Base-by-base conservation (phyloP, 2,113 vertebrate genomes). In the Atrichornis clamosus region DNA sequence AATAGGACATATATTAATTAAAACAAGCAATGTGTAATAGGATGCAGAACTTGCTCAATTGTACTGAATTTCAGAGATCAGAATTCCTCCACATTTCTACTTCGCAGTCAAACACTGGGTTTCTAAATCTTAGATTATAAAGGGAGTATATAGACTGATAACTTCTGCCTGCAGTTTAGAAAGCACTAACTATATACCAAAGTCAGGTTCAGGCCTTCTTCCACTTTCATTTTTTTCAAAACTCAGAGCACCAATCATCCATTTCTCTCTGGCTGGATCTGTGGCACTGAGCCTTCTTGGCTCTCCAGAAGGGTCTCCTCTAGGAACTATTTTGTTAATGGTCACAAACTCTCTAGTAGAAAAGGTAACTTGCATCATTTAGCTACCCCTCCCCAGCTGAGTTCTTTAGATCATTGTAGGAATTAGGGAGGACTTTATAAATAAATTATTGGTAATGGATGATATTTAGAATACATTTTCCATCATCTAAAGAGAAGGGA, bases 1-100 rank as follows among this genome's bases (percentile, higher is more conserved):
- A 94, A 74, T 68, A 92, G 73, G 56, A 67, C 42, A 82, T 30
- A 39, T 24, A 49, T 95, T 95, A 95, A 93, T 93, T 96, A 93
- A 93, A 97, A 64, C 44, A 96, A 96, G 63, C 16, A 75, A 80
- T 15, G 58, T 75, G 52, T 90, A 92, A 76, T 41, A 46, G 10
- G 59, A 94, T 91, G 67, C 88, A 92, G 93, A 94, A 86, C 13
- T 79, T 87, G 28, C 20, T 90, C 41, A 67, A 84, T 24, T 75
- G 46, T 80, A 85, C n/a, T 82, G 75, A 77, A 87, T 90, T 93
- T 96, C 82, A 89, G 62, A 93, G 56, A 91, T 67, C 76, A 95
- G 21, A 94, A 52, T 94, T 89, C 55, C 16, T 86, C 53, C 76
- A 86, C 39, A 90, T 86, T 90, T 39, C 58, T 93, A 23, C 78